These are phyloP conservation scores for Phyto melanocephala DNA, from an alignment of 2,888 invertebrate genomes.

Conservation along the genomic window DNA sequence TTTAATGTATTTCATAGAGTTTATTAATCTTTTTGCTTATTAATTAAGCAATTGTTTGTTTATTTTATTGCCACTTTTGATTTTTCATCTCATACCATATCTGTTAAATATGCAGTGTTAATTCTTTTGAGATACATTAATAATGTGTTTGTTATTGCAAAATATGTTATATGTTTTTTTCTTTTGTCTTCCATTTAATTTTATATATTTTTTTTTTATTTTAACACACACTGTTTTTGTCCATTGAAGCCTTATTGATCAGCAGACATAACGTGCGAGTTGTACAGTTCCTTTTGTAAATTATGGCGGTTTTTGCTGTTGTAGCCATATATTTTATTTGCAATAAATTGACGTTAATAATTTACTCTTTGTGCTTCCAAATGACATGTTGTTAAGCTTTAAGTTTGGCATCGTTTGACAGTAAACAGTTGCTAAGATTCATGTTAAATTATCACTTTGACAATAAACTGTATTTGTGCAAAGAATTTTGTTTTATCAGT, in stretches of 20 bases:
- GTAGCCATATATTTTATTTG: conserved; percentile 21
- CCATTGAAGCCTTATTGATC: conserved; percentile 53
- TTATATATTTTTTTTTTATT: too few relatives aligned
- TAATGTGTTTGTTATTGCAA: conserved; percentile 21
- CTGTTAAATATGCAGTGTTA: conserved; percentile 55
- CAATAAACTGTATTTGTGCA: conserved; percentile 62
- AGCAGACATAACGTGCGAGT: conserved; percentile 27
- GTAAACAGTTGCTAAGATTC: conserved; percentile 64
- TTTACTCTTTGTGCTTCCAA: conserved; percentile 49
- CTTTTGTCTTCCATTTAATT: too few relatives aligned
- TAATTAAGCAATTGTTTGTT: conserved; percentile 55
- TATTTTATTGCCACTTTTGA: conserved; percentile 49
- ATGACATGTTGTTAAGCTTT: conserved; percentile 59
- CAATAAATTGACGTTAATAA: conserved; percentile 63
- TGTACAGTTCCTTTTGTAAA: neutral
- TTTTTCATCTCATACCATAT: conserved; percentile 52
- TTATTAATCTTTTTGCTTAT: neutral
- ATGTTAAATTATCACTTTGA: conserved; percentile 65
- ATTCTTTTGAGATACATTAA: conserved; percentile 42
- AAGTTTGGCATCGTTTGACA: conserved; percentile 61
- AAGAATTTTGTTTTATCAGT: conserved; percentile 62
- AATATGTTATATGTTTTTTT: conserved; percentile 43
- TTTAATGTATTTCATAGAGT: neutral
- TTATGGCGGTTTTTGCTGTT: neutral
- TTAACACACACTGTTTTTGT: neutral